phyloP scores from a whole-genome alignment of 2,797 vertebrate genomes.

The Tenualosa ilisha region DNA sequence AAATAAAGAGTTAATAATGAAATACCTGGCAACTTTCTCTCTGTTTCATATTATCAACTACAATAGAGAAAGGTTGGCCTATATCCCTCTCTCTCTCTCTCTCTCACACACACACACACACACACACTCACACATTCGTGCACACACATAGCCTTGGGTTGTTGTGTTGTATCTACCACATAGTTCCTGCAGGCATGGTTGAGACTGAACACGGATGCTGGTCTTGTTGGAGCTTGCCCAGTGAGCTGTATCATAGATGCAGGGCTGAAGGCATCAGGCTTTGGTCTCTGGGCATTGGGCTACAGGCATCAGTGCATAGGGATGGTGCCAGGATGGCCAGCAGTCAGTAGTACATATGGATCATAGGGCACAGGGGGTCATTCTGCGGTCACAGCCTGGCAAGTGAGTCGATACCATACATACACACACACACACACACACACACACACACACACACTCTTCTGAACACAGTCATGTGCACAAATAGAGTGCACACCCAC shows the following conservation, averaged over 20 bases:
- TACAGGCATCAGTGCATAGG: constrained; percentile 32
- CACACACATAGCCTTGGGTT: background rate
- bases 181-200: background rate
- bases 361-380: constrained; percentile 78
- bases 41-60: no score
- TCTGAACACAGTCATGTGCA: background rate
- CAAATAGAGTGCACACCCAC: background rate
- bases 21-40: no score
- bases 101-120: constrained; percentile 7
- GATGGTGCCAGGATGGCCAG: constrained; percentile 53
- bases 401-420: constrained; percentile 19
- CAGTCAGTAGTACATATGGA: constrained; percentile 80
- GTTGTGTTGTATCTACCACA: background rate
- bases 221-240: background rate
- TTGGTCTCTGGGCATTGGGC: constrained; percentile 28
- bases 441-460: background rate
- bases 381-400: constrained; percentile 74
- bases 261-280: background rate
- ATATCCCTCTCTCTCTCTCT: background rate
- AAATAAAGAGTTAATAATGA: no score
- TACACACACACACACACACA: background rate
- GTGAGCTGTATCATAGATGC: background rate
- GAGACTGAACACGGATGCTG: background rate
- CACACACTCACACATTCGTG: background rate
- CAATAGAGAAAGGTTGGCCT: background rate